Evolutionary conservation across 1,140 invertebrate genomes (phyloP).

Genomic region (Aphis gossypii): DNA sequence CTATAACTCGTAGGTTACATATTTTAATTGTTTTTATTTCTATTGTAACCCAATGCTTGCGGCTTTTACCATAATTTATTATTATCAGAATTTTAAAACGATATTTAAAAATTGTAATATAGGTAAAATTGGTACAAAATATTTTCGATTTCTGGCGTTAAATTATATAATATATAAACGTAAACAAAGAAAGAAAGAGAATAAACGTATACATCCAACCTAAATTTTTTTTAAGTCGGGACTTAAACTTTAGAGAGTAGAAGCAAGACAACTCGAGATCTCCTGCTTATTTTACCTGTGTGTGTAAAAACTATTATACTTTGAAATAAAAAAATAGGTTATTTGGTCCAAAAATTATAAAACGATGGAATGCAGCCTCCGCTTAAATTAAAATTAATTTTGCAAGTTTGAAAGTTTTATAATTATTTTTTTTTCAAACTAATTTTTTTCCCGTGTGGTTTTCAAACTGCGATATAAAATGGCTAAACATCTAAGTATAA

Average conservation of each 20-base stretch:
- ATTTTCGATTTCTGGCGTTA: not conserved
- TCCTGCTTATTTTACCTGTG: not conserved
- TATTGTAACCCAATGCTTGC: not conserved
- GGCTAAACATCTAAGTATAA: not conserved
- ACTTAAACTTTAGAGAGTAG: not conserved
- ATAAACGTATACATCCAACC: not conserved
- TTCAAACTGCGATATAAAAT: not conserved
- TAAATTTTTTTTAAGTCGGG: not conserved
- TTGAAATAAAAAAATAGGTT: not conserved
- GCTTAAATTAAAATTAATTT: not conserved
- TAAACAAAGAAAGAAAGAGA: not conserved
- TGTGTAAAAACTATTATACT: not conserved
- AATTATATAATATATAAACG: not conserved
- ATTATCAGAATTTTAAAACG: not conserved
- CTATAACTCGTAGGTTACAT: not conserved
- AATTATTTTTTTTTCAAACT: not conserved
- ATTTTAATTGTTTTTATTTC: not conserved
- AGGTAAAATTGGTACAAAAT: not conserved
- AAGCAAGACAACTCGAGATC: not conserved
- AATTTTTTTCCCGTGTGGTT: not conserved
- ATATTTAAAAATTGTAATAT: not conserved
- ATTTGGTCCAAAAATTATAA: not conserved
- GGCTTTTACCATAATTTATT: not conserved
- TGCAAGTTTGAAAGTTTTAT: not conserved
- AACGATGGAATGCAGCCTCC: not conserved